These are phyloP conservation scores for Leptinotarsa defecta DNA, from an alignment of 1,140 invertebrate genomes.

Conservation along the genomic window DNA sequence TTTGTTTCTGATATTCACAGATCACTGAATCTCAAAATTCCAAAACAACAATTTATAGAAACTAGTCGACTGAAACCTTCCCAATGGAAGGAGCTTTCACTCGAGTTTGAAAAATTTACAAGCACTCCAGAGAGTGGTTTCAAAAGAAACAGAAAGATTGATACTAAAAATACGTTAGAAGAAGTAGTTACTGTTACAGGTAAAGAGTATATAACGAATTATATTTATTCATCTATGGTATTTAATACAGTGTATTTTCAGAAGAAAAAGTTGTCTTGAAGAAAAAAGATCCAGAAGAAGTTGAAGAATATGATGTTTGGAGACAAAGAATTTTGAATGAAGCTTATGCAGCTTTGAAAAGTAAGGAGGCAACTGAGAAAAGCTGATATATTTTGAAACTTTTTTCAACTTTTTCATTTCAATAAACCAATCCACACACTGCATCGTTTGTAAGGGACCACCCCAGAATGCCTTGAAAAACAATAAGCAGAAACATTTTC, in stretches of 20 bases:
- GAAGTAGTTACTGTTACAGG: slow-evolving; percentile 9
- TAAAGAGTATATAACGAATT: slow-evolving; percentile 12
- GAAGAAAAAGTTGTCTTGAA: slow-evolving; percentile 24
- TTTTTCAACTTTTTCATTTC: too few species aligned
- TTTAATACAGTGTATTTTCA: background rate
- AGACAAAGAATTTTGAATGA: slow-evolving; percentile 41
- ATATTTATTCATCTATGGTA: slow-evolving; percentile 13
- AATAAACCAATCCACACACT: too few species aligned
- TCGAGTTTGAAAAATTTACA: slow-evolving; percentile 49
- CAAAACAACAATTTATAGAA: slow-evolving; percentile 53
- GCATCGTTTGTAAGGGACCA: too few species aligned
- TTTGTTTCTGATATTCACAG: slow-evolving; percentile 35
- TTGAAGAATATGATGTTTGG: slow-evolving; percentile 47
- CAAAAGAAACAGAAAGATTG: slow-evolving; percentile 20
- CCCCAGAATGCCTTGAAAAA: too few species aligned
- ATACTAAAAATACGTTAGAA: slow-evolving; percentile 12
- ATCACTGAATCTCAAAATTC: slow-evolving; percentile 51
- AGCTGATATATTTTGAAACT: background rate
- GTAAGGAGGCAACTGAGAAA: background rate
- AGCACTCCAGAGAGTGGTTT: background rate
- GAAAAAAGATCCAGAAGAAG: slow-evolving; percentile 26
- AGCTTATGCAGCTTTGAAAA: slow-evolving; percentile 33
- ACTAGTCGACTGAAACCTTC: slow-evolving; percentile 55
- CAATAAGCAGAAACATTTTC: too few species aligned
- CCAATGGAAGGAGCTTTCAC: slow-evolving; percentile 55